Evolutionary conservation across 2,113 vertebrate genomes (phyloP), one percentile per base, ranked within the genome.

Genomic region (Elgaria multicarinata): DNA sequence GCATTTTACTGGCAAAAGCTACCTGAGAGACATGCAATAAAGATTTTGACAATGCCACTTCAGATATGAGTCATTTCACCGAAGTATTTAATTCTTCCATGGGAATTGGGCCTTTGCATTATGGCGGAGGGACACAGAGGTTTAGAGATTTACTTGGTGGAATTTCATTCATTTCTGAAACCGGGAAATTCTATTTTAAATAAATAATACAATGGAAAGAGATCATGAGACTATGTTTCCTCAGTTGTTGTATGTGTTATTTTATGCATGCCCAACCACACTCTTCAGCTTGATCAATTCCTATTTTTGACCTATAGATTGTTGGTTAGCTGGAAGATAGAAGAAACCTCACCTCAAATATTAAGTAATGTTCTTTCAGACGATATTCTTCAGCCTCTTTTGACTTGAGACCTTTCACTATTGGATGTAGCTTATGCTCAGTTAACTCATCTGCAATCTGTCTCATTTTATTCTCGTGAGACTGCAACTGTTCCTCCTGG

Each of bases 341-440:
- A 93, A 92, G 62, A 87, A 90, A 76, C 33, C 97, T 95, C 96
- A 99, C 99, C 98, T 99, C 99, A 22, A 99, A 99, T 16, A 96
- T 98, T 95, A 99, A 98, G 97, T 99, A 99, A 96, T 99, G 98
- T 95, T 99, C 99, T 97, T 99, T 99, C 91, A 99, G 97, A 88
- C 98, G 97, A 96, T 97, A 98, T 95, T 99, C 99, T 96, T 99
- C 99, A 33, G 97, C 97, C 93, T 99, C 98, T 94, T 98, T 98
- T 95, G 98, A 99, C 94, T 99, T 99, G 91, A 98, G 95, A 90
- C 97, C 98, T 90, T 97, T 97, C 85, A 98, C 98, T 69, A 98
- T 95, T 2, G 97, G 97, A 95, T 97, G 98, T 89, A 97, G 96
- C 93, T 98, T 97, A 96, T 99, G 98, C 94, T 99, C 98, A 42